Percentiles rank a stretch among this genome's conserved stretches.
phyloP scores from a whole-genome alignment of 37 sponge, comb jelly and placozoan genomes.

The Tethya wilhelma region DNA sequence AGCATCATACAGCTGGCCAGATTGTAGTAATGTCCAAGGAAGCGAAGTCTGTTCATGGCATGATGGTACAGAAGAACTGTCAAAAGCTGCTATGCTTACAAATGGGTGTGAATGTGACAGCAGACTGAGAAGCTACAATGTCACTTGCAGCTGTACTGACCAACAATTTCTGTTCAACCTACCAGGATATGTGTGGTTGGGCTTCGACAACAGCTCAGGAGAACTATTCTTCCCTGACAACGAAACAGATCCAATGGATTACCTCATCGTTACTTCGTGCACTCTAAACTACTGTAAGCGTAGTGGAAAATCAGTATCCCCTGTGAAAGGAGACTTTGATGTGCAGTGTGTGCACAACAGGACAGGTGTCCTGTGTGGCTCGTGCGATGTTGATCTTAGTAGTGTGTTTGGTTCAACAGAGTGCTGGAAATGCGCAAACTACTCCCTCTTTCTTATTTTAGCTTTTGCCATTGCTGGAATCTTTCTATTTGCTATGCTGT shows the following conservation, averaged over 20 bases:
- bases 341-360: slow-evolving; percentile 18
- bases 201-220: no score
- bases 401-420: slow-evolving; percentile 11
- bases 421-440: slow-evolving; percentile 21
- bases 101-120: no score
- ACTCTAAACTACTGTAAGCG: slow-evolving; percentile 24
- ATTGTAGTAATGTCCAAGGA: no score
- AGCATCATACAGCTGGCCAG: no score
- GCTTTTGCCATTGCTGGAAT: slow-evolving; percentile 26
- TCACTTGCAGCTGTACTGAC: neutral
- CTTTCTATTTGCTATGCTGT: slow-evolving; percentile 13
- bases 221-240: neutral
- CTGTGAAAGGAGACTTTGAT: neutral
- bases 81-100: no score
- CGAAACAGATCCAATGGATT: neutral
- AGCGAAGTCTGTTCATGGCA: no score
- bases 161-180: neutral
- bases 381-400: slow-evolving; percentile 9
- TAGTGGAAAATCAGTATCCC: neutral
- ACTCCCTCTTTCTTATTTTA: neutral
- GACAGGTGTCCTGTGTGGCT: slow-evolving; percentile 31
- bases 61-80: no score
- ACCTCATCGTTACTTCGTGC: neutral
- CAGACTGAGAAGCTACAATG: no score
- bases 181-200: neutral